Conservation (phyloP, 2,113 vertebrate genomes). For the Otis tarda region DNA sequence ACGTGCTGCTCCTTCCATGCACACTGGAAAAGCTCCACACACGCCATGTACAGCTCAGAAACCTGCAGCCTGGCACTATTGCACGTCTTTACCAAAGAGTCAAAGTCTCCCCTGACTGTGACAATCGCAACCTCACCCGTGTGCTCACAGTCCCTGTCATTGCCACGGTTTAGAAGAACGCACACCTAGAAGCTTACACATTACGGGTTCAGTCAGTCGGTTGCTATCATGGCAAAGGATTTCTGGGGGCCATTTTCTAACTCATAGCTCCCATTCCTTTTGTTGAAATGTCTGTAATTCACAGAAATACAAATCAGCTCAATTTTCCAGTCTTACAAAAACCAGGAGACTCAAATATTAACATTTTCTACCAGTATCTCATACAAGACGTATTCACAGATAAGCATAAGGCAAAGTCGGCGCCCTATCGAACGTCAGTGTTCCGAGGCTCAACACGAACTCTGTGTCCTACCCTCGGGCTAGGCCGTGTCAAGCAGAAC, state of each 20-base stretch:
- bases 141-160: fast-evolving
- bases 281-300: background rate
- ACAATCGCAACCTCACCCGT: fast-evolving
- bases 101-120: background rate
- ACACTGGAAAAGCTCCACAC: background rate
- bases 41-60: background rate
- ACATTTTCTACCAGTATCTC: fast-evolving
- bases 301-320: background rate
- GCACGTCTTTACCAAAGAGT: too few species aligned
- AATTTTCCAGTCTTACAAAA: background rate
- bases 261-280: background rate
- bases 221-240: background rate
- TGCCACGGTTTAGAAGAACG: background rate
- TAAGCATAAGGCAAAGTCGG: background rate
- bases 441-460: background rate
- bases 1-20: background rate
- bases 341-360: background rate
- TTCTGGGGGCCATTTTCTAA: background rate
- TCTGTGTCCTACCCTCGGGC: background rate
- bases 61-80: background rate
- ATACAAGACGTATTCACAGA: background rate
- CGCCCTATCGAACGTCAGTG: fast-evolving
- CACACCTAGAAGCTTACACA: fast-evolving
- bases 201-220: too few species aligned
- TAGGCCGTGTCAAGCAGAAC: background rate